phyloP scores from a whole-genome alignment of 2,888 invertebrate species.

The Drosophila eohydei region DNA sequence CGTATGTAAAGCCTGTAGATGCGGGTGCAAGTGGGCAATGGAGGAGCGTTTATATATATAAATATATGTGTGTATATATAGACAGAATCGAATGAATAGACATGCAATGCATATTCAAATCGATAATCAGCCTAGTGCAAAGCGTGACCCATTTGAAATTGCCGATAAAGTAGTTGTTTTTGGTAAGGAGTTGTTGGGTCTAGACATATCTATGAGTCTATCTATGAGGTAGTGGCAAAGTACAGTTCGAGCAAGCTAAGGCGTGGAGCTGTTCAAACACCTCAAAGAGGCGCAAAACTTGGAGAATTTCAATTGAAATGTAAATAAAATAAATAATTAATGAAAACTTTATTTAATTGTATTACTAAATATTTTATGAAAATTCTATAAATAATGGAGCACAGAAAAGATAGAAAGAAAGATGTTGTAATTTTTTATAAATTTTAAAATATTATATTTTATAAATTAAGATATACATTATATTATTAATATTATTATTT shows the following conservation, averaged over 20 bases:
- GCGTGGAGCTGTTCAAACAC: slow-evolving; percentile 6
- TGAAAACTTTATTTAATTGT: not conserved
- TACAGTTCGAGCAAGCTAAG: slow-evolving; percentile 12
- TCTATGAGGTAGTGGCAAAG: not conserved
- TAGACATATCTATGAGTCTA: not conserved
- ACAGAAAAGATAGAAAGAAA: no score
- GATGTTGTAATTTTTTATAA: no score
- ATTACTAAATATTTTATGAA: not conserved
- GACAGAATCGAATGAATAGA: slow-evolving; percentile 4
- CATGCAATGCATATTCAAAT: slow-evolving; percentile 60
- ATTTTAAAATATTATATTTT: no score
- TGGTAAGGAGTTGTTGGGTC: not conserved
- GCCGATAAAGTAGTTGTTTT: slow-evolving; percentile 53
- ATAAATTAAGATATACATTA: no score
- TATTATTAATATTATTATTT: no score
- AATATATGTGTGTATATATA: not conserved
- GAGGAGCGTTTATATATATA: not conserved
- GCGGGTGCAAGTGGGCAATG: not conserved
- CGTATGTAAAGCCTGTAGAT: not conserved
- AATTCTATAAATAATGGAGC: not conserved
- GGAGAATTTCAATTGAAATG: not conserved
- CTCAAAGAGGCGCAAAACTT: not conserved
- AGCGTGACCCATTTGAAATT: slow-evolving; percentile 73
- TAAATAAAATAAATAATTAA: not conserved
- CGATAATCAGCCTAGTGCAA: slow-evolving; percentile 22